These are phyloP conservation scores for Petrolisthes cinctipes DNA, from an alignment of 2,888 invertebrate species.

Conservation along the genomic window DNA sequence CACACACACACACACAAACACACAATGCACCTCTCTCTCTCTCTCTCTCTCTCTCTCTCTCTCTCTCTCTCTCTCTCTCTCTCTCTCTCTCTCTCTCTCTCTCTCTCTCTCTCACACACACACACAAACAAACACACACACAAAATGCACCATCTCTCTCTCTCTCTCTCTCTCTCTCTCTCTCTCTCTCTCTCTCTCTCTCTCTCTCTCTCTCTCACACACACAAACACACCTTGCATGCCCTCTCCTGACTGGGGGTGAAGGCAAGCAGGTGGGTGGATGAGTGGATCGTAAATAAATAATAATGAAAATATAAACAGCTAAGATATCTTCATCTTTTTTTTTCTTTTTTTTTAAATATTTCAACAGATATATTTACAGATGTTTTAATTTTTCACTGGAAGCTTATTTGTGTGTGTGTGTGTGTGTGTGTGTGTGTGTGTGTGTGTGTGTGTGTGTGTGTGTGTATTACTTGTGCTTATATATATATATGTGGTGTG, in stretches of 20 bases:
- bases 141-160: background rate
- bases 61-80: background rate
- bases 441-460: background rate
- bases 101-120: background rate
- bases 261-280: background rate
- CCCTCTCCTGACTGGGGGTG: background rate
- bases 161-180: background rate
- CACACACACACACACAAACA: background rate
- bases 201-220: background rate
- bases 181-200: background rate
- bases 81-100: background rate
- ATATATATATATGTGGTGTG: conserved; percentile 14
- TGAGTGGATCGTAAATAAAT: background rate
- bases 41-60: background rate
- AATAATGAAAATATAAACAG: too few relatives aligned
- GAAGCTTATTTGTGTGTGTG: background rate
- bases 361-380: too few relatives aligned
- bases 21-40: background rate
- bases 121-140: background rate
- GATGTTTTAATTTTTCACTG: too few relatives aligned
- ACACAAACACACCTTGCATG: background rate
- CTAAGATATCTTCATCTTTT: too few relatives aligned
- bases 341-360: too few relatives aligned
- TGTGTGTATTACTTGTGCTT: conserved; percentile 1
- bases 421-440: conserved; percentile 7